phyloP scores from a whole-genome alignment of 2,888 invertebrate genomes.

The Ischnura elegans region DNA sequence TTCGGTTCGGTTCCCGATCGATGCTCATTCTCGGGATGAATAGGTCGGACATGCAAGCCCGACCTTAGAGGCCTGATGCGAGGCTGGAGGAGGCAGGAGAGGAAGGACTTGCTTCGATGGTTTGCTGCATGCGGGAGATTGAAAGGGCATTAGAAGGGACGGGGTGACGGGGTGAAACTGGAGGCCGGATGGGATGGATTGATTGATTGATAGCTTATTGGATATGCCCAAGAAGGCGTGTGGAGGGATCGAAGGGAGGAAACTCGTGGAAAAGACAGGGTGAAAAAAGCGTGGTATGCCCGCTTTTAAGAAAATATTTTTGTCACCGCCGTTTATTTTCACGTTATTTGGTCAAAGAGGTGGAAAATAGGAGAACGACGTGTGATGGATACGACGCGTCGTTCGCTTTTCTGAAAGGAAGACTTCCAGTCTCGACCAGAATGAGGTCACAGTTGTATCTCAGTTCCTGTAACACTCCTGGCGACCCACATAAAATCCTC shows the following conservation, averaged over 20 bases:
- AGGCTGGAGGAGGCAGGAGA: too few relatives aligned
- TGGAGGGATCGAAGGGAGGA: neutral
- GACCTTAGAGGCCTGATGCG: too few relatives aligned
- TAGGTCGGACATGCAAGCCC: too few relatives aligned
- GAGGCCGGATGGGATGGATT: neutral
- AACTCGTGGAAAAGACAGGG: neutral
- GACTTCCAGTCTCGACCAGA: neutral
- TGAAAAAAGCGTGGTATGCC: neutral
- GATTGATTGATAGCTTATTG: conserved; percentile 34
- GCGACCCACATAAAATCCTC: neutral
- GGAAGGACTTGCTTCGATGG: too few relatives aligned
- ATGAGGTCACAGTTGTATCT: neutral
- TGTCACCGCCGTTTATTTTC: neutral
- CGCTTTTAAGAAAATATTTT: neutral
- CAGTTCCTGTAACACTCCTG: neutral
- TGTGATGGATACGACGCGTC: neutral
- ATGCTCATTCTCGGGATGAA: neutral
- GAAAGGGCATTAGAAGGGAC: neutral
- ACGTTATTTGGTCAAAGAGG: neutral
- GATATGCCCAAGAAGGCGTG: neutral
- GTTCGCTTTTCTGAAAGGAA: neutral
- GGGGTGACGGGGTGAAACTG: neutral
- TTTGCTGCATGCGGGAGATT: neutral
- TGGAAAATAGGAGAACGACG: neutral
- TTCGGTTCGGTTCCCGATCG: neutral